A percentile compares a stretch with the other conserved stretches of the same genome.
Evolutionary conservation across 2,797 vertebrate species (phyloP).

Genomic region (Gallirallus australis): DNA sequence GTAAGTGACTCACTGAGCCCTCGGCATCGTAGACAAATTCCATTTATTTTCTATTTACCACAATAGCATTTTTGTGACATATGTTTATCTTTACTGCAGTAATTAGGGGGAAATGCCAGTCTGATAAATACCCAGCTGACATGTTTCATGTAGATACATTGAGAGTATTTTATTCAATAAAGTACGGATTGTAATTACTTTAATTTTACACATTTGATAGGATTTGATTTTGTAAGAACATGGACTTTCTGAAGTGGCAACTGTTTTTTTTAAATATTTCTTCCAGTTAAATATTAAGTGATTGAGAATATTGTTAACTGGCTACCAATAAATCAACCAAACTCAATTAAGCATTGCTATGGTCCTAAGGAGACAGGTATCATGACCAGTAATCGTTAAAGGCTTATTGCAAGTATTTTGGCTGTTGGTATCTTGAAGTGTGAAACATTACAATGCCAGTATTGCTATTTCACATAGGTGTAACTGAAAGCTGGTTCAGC

Average conservation of each 20-base stretch:
- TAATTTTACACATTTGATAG: background rate
- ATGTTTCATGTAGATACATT: background rate
- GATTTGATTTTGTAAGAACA: background rate
- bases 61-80: background rate
- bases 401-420: background rate
- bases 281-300: background rate
- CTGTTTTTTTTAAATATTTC: background rate
- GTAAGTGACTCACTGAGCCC: background rate
- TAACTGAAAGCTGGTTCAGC: background rate
- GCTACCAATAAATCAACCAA: background rate
- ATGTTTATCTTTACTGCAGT: background rate
- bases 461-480: background rate
- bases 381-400: background rate
- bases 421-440: background rate
- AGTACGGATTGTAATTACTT: background rate
- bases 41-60: background rate
- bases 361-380: background rate
- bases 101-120: background rate
- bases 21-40: accelerated
- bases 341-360: background rate
- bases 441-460: background rate
- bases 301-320: background rate
- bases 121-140: background rate
- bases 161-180: background rate
- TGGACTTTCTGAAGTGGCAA: background rate